Base-by-base conservation (phyloP, 1,140 invertebrate genomes). In the Philotrypesis tridentata region DNA sequence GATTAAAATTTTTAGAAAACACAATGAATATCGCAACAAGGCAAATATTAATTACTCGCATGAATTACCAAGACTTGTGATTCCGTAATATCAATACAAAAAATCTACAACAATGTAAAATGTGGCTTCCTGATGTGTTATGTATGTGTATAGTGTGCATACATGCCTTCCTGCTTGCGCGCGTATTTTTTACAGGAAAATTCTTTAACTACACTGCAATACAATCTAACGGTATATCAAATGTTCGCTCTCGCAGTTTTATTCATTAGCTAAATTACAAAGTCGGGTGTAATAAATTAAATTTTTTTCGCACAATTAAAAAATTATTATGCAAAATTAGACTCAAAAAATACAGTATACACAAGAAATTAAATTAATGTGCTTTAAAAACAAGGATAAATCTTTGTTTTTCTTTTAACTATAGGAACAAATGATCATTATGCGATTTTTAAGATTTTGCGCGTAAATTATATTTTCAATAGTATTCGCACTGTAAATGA, bases 171-270 rank as follows among this genome's bases (percentile, higher is more conserved):
- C 1, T 17, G 48, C 33, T 37, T 55, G 5, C 48, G 17, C 48
- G 21, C 21, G 48, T n/a, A 17, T 55, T 55, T 37, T 55, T 55
- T 55, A 55, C 48, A 17, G 48, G 48, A 55, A 55, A 55, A 55
- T 55, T n/a, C 48, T 55, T 55, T 17, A 55, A 17, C 17, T n/a
- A 1, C n/a, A n/a, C 48, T 55, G 2, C 6, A 55, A 14, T 2
- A 55, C 17, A 55, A 67, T 67, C 63, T 31, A 67, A 67, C 63
- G 63, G 63, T 67, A 67, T 3, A 67, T 67, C 63, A 67, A 63
- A 67, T 29, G 25, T 29, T 29, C 23, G 23, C n/a, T 67, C 63
- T 67, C 25, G 9, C 23, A 27, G 9, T 67, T 31, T 67, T 31
- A 27, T 17, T 67, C 63, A 27, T 67, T 6, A 31, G 25, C 63